A percentile compares a stretch with the other conserved stretches of the same genome.
phyloP scores from a whole-genome alignment of 2,113 vertebrate genomes.

The Xyliphius kryptos region DNA sequence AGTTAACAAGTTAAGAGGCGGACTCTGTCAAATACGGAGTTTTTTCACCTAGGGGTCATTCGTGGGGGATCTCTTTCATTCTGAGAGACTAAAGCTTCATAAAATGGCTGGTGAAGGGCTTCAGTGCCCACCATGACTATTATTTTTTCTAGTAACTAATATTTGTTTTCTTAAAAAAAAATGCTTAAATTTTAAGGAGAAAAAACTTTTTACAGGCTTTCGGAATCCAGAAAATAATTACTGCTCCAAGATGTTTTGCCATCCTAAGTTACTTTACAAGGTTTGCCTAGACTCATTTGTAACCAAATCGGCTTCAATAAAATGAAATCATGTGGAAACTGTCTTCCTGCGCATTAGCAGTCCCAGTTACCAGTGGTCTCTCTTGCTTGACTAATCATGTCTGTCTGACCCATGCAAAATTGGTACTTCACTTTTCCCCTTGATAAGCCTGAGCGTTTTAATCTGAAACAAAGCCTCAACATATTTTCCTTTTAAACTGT shows the following conservation, averaged over 20 bases:
- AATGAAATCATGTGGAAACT: conserved; percentile 5
- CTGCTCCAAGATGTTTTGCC: conserved; percentile 24
- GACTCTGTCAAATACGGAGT: conserved; percentile 54
- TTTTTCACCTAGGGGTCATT: conserved; percentile 52
- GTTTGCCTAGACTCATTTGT: conserved; percentile 32
- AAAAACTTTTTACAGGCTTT: conserved; percentile 33
- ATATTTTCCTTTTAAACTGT: conserved; percentile 45
- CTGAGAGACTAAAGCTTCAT: conserved; percentile 34
- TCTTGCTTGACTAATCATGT: conserved; percentile 4
- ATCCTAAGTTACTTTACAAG: conserved; percentile 35
- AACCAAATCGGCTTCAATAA: conserved; percentile 34
- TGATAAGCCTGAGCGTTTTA: conserved; percentile 40
- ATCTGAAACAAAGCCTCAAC: conserved; percentile 44
- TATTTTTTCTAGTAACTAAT: not conserved
- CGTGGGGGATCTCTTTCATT: conserved; percentile 36
- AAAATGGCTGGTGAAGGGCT: conserved; percentile 28
- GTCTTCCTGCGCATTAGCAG: conserved; percentile 13
- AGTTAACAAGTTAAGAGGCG: conserved; percentile 57
- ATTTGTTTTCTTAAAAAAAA: not conserved
- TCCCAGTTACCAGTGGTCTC: conserved; percentile 32
- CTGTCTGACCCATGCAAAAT: conserved; percentile 19
- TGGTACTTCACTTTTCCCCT: conserved; percentile 26
- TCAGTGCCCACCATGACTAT: conserved; percentile 15
- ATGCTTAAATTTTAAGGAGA: conserved; percentile 9
- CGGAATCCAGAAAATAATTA: conserved; percentile 37